These are phyloP conservation scores for Drosophila macrospina DNA, from an alignment of 2,888 invertebrate species.

Conservation along the genomic window DNA sequence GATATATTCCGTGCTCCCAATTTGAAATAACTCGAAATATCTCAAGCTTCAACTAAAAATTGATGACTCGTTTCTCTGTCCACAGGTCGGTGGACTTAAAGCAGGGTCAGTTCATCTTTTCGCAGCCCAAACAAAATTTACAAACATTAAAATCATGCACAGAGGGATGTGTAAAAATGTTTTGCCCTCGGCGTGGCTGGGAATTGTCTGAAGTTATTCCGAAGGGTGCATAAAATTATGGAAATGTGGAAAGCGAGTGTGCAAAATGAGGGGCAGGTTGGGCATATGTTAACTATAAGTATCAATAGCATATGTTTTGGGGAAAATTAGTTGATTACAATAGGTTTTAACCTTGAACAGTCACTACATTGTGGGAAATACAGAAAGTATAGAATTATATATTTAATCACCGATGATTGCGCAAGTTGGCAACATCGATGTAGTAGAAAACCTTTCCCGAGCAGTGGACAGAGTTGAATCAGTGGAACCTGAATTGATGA, in stretches of 20 bases:
- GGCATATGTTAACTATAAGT: conserved; percentile 46
- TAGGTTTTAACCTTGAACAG: background rate
- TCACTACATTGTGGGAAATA: too few relatives aligned
- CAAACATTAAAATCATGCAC: conserved; percentile 18
- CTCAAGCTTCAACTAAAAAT: conserved; percentile 13
- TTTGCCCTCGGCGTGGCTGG: conserved; percentile 9
- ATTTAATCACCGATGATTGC: too few relatives aligned
- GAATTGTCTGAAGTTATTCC: conserved; percentile 65
- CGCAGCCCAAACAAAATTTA: conserved; percentile 10
- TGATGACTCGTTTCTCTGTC: conserved; percentile 3
- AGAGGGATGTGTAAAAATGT: conserved; percentile 35
- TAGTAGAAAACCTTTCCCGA: too few relatives aligned
- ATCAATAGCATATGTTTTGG: conserved; percentile 53
- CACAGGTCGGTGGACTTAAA: conserved; percentile 10
- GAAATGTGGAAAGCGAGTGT: conserved; percentile 45
- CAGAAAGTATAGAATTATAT: too few relatives aligned
- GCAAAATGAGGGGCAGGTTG: conserved; percentile 1
- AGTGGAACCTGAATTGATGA: too few relatives aligned
- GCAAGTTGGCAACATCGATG: too few relatives aligned
- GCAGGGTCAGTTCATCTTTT: conserved; percentile 18
- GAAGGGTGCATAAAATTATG: conserved; percentile 76
- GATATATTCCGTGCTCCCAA: background rate
- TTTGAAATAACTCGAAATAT: background rate
- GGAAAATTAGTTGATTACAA: conserved; percentile 66
- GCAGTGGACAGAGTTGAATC: too few relatives aligned